Percentiles rank a stretch among this genome's conserved stretches.
These are phyloP conservation scores for Brassicogethes aeneus DNA, from an alignment of 2,888 invertebrate species.

Conservation along the genomic window DNA sequence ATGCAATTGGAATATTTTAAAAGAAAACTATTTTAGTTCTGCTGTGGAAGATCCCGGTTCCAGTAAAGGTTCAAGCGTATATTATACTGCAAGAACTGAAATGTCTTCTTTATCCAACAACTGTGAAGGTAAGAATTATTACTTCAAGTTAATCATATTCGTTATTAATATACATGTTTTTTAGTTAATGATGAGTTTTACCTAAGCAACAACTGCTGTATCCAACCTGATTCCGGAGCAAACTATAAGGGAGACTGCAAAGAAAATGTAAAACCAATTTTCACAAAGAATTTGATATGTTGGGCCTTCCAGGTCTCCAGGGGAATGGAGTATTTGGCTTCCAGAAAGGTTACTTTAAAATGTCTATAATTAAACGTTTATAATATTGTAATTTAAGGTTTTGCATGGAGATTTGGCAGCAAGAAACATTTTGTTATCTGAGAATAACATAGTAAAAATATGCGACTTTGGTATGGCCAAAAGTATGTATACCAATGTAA, in stretches of 20 bases:
- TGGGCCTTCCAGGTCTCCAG: constrained; percentile 91
- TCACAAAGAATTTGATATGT: constrained; percentile 75
- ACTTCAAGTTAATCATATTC: no score
- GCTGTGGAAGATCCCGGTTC: constrained; percentile 40
- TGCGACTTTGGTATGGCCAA: constrained; percentile 94
- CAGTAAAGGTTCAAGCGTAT: constrained; percentile 6
- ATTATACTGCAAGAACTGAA: constrained; percentile 15
- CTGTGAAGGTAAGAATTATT: no score
- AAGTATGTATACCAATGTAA: constrained; percentile 81
- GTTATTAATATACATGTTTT: no score
- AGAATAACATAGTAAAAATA: constrained; percentile 88
- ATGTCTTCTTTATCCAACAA: constrained; percentile 18
- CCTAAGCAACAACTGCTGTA: constrained; percentile 47
- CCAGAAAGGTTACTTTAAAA: constrained; percentile 59
- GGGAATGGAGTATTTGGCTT: constrained; percentile 91
- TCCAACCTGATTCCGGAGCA: constrained; percentile 70
- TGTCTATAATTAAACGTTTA: no score
- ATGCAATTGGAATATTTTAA: no score
- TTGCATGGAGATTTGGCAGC: constrained; percentile 85
- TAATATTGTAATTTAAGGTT: constrained; percentile 45
- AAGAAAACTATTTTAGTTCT: constrained; percentile 5
- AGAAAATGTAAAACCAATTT: constrained; percentile 59
- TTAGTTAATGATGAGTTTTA: constrained; percentile 37
- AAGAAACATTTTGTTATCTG: constrained; percentile 80
- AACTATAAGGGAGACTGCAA: constrained; percentile 72